Conservation (phyloP, 2,888 invertebrate species). For the Epirrita christyi region DNA sequence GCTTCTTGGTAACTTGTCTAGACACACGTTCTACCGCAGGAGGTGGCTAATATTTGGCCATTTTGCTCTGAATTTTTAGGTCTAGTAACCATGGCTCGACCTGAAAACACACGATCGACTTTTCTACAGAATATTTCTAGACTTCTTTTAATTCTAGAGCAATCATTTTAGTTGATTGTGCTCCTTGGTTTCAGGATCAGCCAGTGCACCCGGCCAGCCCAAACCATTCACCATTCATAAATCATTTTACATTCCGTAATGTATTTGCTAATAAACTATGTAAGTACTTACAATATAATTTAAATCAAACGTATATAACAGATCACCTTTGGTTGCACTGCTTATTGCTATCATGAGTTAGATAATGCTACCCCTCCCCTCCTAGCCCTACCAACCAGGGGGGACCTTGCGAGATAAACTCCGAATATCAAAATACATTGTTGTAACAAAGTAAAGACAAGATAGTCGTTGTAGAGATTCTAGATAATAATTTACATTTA, state of each 20-base stretch:
- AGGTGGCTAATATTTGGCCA: no score
- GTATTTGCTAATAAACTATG: constrained; percentile 49
- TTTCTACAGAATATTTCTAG: no score
- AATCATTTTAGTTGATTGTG: no score
- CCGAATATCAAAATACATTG: constrained; percentile 70
- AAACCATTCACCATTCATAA: constrained; percentile 25
- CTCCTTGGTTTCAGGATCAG: no score
- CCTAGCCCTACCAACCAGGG: background rate
- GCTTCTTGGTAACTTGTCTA: no score
- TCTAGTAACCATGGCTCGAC: no score
- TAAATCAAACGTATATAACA: constrained; percentile 44
- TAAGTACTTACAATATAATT: constrained; percentile 45
- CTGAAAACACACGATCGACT: no score
- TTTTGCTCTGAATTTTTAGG: no score
- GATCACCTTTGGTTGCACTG: constrained; percentile 66
- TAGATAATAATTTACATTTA: constrained; percentile 49
- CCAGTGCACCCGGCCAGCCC: constrained; percentile 7
- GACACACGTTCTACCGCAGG: no score
- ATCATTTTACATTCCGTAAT: constrained; percentile 26
- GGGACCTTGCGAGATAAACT: constrained; percentile 57
- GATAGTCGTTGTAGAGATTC: constrained; percentile 67
- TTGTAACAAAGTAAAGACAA: constrained; percentile 65
- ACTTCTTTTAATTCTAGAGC: no score
- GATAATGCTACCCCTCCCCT: constrained; percentile 31
- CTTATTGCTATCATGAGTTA: constrained; percentile 64